Conservation (phyloP, 2,888 invertebrate species). For the Trachelus troglodyta region DNA sequence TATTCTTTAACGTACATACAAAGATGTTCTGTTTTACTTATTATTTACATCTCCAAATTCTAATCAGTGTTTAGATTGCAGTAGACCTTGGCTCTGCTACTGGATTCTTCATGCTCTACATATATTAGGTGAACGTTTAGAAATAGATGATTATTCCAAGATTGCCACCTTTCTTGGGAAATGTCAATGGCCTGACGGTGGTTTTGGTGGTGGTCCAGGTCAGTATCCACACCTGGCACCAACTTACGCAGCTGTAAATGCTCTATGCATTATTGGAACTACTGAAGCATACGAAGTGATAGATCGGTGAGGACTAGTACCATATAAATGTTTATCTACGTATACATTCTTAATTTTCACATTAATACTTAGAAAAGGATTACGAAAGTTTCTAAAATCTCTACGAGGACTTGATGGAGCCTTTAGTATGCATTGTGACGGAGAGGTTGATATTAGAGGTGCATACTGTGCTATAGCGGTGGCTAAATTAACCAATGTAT, state of each 20-base stretch:
- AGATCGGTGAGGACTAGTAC: constrained; percentile 72
- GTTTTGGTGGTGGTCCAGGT: constrained; percentile 94
- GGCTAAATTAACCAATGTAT: constrained; percentile 86
- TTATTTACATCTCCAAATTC: constrained; percentile 2
- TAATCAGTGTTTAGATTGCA: constrained; percentile 85
- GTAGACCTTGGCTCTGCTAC: constrained; percentile 96
- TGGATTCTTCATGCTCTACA: constrained; percentile 95
- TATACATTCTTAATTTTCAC: not conserved
- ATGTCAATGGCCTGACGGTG: constrained; percentile 85
- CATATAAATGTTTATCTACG: not conserved
- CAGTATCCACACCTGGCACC: constrained; percentile 95
- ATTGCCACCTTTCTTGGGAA: constrained; percentile 73
- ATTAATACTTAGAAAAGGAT: constrained; percentile 68
- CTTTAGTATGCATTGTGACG: constrained; percentile 90
- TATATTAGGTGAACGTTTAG: constrained; percentile 76
- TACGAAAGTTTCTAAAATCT: constrained; percentile 82
- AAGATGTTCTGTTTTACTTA: not conserved
- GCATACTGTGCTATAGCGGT: constrained; percentile 96
- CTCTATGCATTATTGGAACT: constrained; percentile 90
- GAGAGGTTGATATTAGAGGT: constrained; percentile 94
- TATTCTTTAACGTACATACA: not conserved
- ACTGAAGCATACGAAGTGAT: constrained; percentile 88
- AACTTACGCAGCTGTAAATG: constrained; percentile 97
- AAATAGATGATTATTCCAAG: constrained; percentile 69
- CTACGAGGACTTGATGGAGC: constrained; percentile 88